Percentiles rank a stretch among this genome's conserved stretches.
phyloP scores from a whole-genome alignment of 1,140 invertebrate genomes.

The Dryas iulia region DNA sequence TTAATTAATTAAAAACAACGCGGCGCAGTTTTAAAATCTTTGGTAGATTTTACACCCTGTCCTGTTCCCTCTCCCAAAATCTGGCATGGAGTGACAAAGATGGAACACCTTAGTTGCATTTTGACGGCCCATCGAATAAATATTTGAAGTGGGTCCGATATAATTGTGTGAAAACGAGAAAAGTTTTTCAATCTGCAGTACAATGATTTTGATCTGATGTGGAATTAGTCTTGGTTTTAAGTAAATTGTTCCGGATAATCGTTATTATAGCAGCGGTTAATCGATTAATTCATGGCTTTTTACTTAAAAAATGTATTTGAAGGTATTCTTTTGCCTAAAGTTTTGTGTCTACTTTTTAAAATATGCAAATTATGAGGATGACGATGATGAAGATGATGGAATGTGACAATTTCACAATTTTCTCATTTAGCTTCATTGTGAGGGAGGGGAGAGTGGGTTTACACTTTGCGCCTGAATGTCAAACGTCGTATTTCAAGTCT shows the following conservation, averaged over 20 bases:
- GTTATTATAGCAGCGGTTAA: not conserved
- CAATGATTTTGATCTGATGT: conserved; percentile 1
- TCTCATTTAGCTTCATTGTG: no score
- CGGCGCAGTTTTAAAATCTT: conserved; percentile 33
- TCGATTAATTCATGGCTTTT: not conserved
- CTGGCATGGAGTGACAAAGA: not conserved
- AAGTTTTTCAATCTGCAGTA: conserved; percentile 71
- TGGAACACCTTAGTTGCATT: conserved; percentile 5
- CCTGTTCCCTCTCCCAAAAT: conserved; percentile 19
- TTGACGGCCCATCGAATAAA: conserved; percentile 43
- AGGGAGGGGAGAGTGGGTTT: no score
- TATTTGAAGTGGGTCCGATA: conserved; percentile 58
- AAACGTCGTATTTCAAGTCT: no score
- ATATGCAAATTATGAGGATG: no score
- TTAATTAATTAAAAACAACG: conserved; percentile 77
- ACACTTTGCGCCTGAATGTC: no score
- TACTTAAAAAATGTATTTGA: not conserved
- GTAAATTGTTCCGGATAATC: not conserved
- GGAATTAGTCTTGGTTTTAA: not conserved
- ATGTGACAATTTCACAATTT: no score
- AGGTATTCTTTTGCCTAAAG: no score
- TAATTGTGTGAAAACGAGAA: conserved; percentile 67
- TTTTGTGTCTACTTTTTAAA: no score
- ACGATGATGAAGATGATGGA: no score
- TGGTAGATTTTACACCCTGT: conserved; percentile 6